These are phyloP conservation scores for Lethrus apterus DNA, from an alignment of 1,140 invertebrate species.

Conservation along the genomic window DNA sequence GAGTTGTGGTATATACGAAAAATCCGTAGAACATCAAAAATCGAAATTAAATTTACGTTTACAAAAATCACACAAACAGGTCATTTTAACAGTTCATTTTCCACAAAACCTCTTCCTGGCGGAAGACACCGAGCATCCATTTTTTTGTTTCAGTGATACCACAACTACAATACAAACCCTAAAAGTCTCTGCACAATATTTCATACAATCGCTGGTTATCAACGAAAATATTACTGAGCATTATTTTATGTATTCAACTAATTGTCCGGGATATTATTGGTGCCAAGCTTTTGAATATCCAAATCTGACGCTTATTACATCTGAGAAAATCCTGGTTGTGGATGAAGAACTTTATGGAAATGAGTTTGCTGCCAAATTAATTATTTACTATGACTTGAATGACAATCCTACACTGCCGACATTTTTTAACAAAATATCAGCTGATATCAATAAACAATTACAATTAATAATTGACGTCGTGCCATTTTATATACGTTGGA, in stretches of 20 bases:
- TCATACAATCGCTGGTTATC: background rate
- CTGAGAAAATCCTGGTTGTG: conserved; percentile 7
- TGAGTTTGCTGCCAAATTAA: conserved; percentile 2
- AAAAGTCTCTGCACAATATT: no score
- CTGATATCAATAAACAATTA: background rate
- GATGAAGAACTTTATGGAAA: conserved; percentile 11
- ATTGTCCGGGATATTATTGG: conserved; percentile 19
- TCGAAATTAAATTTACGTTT: background rate
- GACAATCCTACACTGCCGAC: background rate
- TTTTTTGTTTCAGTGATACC: conserved; percentile 11
- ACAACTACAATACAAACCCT: no score
- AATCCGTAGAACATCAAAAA: background rate
- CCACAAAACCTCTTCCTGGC: background rate
- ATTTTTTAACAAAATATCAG: background rate
- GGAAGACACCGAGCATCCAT: background rate
- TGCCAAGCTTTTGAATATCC: conserved; percentile 15
- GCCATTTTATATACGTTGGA: conserved; percentile 3
- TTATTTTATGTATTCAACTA: background rate
- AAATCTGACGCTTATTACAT: conserved; percentile 2
- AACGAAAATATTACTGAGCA: background rate
- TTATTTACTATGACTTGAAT: background rate
- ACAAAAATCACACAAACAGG: background rate
- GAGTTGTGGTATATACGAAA: conserved; percentile 12
- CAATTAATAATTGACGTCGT: background rate
- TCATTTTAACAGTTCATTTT: conserved; percentile 4